A percentile compares a stretch with the other conserved stretches of the same genome.
Evolutionary conservation across 2,888 invertebrate genomes (phyloP).

Genomic region (Steinernema scapterisci): DNA sequence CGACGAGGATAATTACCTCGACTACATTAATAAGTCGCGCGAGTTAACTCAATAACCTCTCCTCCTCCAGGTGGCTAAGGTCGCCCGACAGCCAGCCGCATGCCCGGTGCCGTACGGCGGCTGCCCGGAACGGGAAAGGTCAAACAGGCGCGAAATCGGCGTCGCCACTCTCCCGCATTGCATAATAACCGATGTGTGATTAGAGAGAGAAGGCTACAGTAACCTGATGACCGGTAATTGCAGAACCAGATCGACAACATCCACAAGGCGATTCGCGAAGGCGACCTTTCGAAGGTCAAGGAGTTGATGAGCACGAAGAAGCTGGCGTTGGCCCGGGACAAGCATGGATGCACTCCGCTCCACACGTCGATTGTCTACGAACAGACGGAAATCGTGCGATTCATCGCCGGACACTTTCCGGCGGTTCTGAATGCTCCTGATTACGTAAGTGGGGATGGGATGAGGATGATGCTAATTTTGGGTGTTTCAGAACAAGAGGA

Average conservation of each 20-base stretch:
- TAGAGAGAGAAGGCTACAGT: no score
- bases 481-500: constrained; percentile 76
- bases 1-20: constrained; percentile 23
- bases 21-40: constrained; percentile 27
- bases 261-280: constrained; percentile 82
- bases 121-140: constrained; percentile 27
- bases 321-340: constrained; percentile 82
- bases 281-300: constrained; percentile 82
- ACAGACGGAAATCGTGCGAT: constrained; percentile 74
- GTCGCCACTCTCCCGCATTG: not conserved
- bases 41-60: constrained; percentile 33
- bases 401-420: constrained; percentile 75
- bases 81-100: not conserved
- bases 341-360: constrained; percentile 72
- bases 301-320: constrained; percentile 78
- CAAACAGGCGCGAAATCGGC: constrained; percentile 27
- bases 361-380: constrained; percentile 87
- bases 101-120: not conserved
- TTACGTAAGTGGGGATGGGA: constrained; percentile 60
- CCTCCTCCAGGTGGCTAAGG: constrained; percentile 27
- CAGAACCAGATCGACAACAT: constrained; percentile 87
- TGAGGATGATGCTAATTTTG: not conserved
- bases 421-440: constrained; percentile 78
- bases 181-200: not conserved
- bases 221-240: constrained; percentile 38